Base-by-base conservation (phyloP, 2,888 invertebrate genomes). In the Meiosimyza decipiens region DNA sequence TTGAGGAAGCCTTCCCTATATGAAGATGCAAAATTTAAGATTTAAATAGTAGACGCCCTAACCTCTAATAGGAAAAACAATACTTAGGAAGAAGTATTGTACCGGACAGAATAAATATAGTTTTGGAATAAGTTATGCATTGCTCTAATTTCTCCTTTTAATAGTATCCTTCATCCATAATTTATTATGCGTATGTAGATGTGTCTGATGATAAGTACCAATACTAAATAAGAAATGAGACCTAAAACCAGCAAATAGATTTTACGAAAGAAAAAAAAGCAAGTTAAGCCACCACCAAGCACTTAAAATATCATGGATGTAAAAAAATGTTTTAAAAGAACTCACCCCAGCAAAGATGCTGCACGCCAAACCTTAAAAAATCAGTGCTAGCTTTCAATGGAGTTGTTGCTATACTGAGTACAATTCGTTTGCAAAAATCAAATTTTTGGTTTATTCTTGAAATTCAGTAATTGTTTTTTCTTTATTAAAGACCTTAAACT, bases 271-370 rank as follows among this genome's bases (percentile, higher is more conserved):
- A 6, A 16, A 55, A 13, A 18, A 22, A 6, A 22, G 1, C 22
- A 28, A 40, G 16, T n/a, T 28, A 13, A 47, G 55, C 67, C 67
- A 49, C 40, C 67, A 67, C 67, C 67, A 67, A 55, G 55, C 55
- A 22, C 18, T 64, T 64, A 16, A 22, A 51, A 51, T 64, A 49
- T 47, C 16, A 22, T 50, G 9, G 15, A 64, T 9, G 9, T 28
- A 40, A 7, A 13, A 64, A 16, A 16, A 6, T 9, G 4, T 5
- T 9, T 40, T 49, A 62, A 15, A 60, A 60, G 33, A 50, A 67
- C 67, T 67, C 57, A 67, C 67, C 67, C 13, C 49, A 18, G 47
- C 9, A n/a, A 33, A 16, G 18, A n/a, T 54, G 40, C 40, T 40
- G 16, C n/a, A n/a, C 11, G 12, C 66, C 28, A 33, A 2, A 9